Percentiles rank a stretch among this genome's conserved stretches.
Conservation (phyloP, 2,113 vertebrate genomes). For the Thamnaconus septentrionalis region DNA sequence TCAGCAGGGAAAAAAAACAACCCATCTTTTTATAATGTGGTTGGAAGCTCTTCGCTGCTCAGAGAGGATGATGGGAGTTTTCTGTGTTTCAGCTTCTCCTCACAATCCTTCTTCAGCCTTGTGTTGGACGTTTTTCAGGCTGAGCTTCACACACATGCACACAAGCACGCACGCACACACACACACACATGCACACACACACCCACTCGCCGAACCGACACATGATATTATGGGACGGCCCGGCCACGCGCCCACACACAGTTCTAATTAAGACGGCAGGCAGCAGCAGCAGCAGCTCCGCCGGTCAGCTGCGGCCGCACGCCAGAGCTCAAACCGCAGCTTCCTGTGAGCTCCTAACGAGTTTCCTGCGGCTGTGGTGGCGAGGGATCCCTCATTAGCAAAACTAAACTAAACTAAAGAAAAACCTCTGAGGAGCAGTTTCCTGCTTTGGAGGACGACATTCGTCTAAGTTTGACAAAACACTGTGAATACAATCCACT, state of each 20-base stretch:
- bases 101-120: background rate
- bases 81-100: constrained; percentile 5
- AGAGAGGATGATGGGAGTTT: constrained; percentile 29
- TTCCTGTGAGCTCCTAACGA: constrained; percentile 19
- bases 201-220: constrained; percentile 26
- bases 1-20: constrained; percentile 5
- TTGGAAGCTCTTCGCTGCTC: background rate
- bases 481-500: too few relatives aligned
- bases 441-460: too few relatives aligned
- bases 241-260: constrained; percentile 36
- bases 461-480: too few relatives aligned
- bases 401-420: too few relatives aligned
- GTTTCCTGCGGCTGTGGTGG: too few relatives aligned
- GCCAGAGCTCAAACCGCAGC: too few relatives aligned
- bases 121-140: constrained; percentile 14
- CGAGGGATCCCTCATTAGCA: too few relatives aligned
- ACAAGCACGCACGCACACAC: constrained; percentile 6
- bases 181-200: background rate
- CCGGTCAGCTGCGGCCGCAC: constrained; percentile 16
- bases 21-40: constrained; percentile 8
- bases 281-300: constrained; percentile 3
- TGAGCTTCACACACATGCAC: background rate
- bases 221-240: constrained; percentile 38
- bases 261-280: constrained; percentile 31
- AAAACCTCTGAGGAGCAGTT: too few relatives aligned